Base-by-base conservation (phyloP, 2,113 vertebrate genomes). In the Pygoscelis antarcticus region DNA sequence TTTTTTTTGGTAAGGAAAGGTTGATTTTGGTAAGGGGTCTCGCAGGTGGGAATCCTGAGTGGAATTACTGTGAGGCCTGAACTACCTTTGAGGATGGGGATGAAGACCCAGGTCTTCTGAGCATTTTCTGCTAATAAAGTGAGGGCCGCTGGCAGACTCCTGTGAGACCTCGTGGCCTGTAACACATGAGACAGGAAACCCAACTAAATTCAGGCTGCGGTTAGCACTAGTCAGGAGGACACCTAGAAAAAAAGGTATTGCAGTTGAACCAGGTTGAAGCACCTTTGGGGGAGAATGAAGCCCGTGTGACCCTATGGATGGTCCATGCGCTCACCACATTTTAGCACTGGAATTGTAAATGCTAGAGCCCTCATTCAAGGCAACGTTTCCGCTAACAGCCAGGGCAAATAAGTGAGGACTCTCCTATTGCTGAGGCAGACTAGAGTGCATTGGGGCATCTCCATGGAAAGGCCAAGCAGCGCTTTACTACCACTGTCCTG, bases 191-290 rank as follows among this genome's bases (percentile, higher is more conserved):
- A 52, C 29, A 47, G 34, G 34, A 83, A 80, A 47, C 55, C 30
- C 44, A 27, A 44, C 25, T 0, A 0, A 74, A 74, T 65, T 69
- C 30, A 66, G 60, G 23, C 30, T 78, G 32, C 4, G 0, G 16
- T 11, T 90, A 80, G 42, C 47, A 66, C 0, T 3, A 49, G 16
- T 85, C 30, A 58, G 32, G 54, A 42, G 19, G 21, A 66, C 25
- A 78, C 9, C 51, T 21, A 44, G 21, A 29, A 76, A 44, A 78
- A 84, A 77, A 46, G 23, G 25, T 36, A 93, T 66, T 74, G 74
- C 30, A 23, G 30, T 30, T 76, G 47, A 83, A 61, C 8, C 25
- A 76, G 8, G 14, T 19, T 1, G 3, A 77, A 75, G 61, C 11
- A 52, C 9, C 40, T 69, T 5, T 2, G 1, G 13, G 22, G 47